Evolutionary conservation across 2,888 invertebrate species (phyloP).

Genomic region (Sinopyrophorus schimmeli): DNA sequence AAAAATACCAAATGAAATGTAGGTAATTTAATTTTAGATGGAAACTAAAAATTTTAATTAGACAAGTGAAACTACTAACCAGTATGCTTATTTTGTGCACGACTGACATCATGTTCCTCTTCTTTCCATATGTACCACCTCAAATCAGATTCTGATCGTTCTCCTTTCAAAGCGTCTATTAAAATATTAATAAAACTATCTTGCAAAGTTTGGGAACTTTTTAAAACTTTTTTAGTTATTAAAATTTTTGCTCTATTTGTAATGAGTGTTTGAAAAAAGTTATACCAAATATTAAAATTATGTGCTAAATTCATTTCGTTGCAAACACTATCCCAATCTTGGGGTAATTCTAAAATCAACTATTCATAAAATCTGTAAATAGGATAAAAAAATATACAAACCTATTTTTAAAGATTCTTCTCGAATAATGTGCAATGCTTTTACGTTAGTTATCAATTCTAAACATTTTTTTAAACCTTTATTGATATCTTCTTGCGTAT

Average conservation of each 20-base stretch:
- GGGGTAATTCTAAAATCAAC: conserved; percentile 59
- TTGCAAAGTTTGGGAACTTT: conserved; percentile 52
- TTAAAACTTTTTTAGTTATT: conserved; percentile 54
- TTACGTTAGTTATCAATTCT: conserved; percentile 69
- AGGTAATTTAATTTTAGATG: neutral
- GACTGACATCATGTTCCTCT: conserved; percentile 59
- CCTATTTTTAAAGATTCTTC: conserved; percentile 69
- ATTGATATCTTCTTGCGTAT: conserved; percentile 62
- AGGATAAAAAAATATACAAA: conserved; percentile 34
- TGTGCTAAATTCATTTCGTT: conserved; percentile 61
- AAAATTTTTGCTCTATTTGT: conserved; percentile 70
- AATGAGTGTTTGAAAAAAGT: conserved; percentile 73
- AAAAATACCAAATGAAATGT: conserved; percentile 17
- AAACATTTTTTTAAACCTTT: conserved; percentile 63
- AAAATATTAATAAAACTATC: conserved; percentile 47
- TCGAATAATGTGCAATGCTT: conserved; percentile 72
- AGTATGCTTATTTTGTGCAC: conserved; percentile 48
- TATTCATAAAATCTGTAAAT: neutral
- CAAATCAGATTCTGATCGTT: conserved; percentile 65
- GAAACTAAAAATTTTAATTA: neutral
- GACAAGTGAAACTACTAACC: conserved; percentile 30
- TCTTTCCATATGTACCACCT: conserved; percentile 78
- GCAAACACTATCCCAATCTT: conserved; percentile 68
- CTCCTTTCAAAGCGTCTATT: conserved; percentile 25
- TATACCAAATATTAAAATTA: conserved; percentile 68